Evolutionary conservation across 2,113 vertebrate species (phyloP), one percentile per base, ranked within the genome.

Genomic region (Hypomesus transpacificus): DNA sequence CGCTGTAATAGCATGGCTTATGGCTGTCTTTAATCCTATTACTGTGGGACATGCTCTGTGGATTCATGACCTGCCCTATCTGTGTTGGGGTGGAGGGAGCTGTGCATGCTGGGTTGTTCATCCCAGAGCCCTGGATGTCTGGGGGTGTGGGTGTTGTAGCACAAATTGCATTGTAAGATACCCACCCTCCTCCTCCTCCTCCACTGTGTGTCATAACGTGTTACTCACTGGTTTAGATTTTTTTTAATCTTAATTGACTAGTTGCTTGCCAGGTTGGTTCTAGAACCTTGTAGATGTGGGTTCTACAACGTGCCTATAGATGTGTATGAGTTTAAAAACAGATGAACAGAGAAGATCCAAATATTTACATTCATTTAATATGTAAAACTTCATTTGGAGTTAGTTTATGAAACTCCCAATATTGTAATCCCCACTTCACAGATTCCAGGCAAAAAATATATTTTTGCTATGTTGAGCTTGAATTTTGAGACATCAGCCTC

Each of bases 21-120:
- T 77, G 82, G 80, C 78, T 31, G 72, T 69, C 80, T 78, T 80
- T 91, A 92, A 92, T 92, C 89, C 89, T 88, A 87, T 92, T 91
- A 91, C 84, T 76, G 75, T 57, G 70, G 69, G 26, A 65, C 68
- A 81, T 83, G 70, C 76, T 71, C 75, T 63, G 16, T 78, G 68
- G 79, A 71, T 68, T 22, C 22, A 16, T 24, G 78, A 74, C 70
- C 80, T 52, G 77, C 68, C 76, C 75, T 81, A 68, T 63, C 63
- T 73, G 62, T 76, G 69, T 62, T 73, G 75, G 70, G 18, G 14
- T 70, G 74, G 51, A 53, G 9, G 53, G 57, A 39, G 54, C 24
- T 70, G 82, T 80, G 82, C 79, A 82, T 81, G 75, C 84, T 73
- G 66, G 26, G 57, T 67, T 82, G 85, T 20, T 17, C 24, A 22